A percentile compares a stretch with the other conserved stretches of the same genome.
Evolutionary conservation across 2,113 vertebrate species (phyloP).

Genomic region (Raja brachyura): DNA sequence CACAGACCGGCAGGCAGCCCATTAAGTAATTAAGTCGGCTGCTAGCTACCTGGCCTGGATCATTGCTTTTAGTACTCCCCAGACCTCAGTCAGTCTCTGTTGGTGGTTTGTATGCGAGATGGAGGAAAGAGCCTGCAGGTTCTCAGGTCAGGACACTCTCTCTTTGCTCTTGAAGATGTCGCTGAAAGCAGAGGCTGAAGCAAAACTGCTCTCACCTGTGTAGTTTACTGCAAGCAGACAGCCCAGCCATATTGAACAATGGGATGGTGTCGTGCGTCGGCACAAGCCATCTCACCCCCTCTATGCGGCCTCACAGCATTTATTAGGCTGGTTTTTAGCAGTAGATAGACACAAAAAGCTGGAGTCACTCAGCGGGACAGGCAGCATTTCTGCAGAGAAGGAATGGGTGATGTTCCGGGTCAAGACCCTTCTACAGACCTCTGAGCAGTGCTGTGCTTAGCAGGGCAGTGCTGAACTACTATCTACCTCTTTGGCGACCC

Average conservation of each 20-base stretch:
- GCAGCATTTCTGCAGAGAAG: too few species aligned
- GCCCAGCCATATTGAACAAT: background rate
- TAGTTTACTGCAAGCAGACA: background rate
- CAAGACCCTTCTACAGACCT: too few species aligned
- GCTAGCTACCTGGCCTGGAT: slow-evolving; percentile 4
- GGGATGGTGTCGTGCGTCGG: background rate
- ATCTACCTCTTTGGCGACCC: too few species aligned
- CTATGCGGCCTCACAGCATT: background rate
- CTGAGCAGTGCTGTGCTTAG: too few species aligned
- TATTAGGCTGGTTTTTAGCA: too few species aligned
- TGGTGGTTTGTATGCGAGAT: background rate
- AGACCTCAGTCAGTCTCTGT: background rate
- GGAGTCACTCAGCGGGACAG: too few species aligned
- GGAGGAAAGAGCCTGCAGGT: background rate
- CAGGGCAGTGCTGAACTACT: too few species aligned
- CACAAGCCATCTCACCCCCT: background rate
- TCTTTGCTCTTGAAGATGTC: background rate
- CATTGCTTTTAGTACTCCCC: background rate
- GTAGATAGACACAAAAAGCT: too few species aligned
- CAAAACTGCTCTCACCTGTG: background rate
- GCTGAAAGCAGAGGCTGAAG: background rate
- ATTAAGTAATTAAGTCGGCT: slow-evolving; percentile 27
- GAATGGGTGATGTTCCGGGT: too few species aligned
- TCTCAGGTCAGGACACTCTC: background rate
- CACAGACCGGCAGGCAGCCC: slow-evolving; percentile 1